Percentiles rank a stretch among this genome's conserved stretches.
These are phyloP conservation scores for Sialia sialis DNA, from an alignment of 2,113 vertebrate species.

Conservation along the genomic window DNA sequence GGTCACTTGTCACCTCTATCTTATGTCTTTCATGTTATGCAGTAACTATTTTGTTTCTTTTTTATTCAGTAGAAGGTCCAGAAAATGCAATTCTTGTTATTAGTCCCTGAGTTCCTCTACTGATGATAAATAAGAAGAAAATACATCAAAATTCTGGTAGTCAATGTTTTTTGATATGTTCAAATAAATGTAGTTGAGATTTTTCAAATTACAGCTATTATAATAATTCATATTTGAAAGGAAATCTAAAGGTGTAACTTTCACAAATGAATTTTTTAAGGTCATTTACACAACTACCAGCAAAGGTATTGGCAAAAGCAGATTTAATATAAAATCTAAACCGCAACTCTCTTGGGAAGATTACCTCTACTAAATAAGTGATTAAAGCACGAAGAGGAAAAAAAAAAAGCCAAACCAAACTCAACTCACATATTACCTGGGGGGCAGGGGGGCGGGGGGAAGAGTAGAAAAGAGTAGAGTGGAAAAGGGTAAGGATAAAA, in stretches of 20 bases:
- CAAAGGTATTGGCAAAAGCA: background rate
- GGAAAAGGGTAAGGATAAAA: background rate
- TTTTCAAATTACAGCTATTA: background rate
- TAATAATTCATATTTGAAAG: background rate
- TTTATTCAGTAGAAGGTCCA: background rate
- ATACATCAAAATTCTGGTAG: background rate
- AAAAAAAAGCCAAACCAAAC: background rate
- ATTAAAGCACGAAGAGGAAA: background rate
- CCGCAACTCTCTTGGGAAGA: background rate
- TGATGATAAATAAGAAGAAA: background rate
- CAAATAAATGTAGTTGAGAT: background rate
- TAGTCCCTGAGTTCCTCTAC: background rate
- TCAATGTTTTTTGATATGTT: background rate
- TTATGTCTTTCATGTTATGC: background rate
- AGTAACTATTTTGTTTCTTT: accelerated
- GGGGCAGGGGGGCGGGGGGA: accelerated
- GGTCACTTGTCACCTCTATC: background rate
- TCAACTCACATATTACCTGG: background rate
- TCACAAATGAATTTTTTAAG: background rate
- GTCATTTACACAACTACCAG: background rate
- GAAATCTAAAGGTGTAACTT: background rate
- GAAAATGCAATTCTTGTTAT: background rate
- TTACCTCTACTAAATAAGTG: background rate
- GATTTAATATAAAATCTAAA: background rate
- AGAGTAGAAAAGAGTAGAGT: background rate